Conservation (phyloP, 2,113 vertebrate species). For the Mastomys natalensis region DNA sequence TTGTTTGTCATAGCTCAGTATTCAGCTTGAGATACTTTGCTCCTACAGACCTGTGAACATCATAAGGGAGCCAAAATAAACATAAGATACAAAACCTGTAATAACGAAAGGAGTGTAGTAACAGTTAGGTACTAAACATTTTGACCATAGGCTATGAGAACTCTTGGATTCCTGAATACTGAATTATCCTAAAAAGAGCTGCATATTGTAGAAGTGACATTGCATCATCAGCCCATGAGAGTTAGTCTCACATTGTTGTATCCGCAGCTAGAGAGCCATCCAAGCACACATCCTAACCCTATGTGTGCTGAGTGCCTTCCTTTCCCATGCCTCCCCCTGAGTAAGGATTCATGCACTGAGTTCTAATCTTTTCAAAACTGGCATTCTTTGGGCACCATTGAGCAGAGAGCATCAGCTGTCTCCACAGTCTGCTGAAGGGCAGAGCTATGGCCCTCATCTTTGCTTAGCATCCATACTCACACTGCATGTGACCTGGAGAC, state of each 20-base stretch:
- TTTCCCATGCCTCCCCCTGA: neutral
- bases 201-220: neutral
- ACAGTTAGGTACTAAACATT: slow-evolving; percentile 15
- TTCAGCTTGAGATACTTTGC: neutral
- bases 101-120: slow-evolving; percentile 16
- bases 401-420: neutral
- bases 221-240: neutral
- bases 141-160: slow-evolving; percentile 21
- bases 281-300: neutral
- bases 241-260: neutral
- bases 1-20: neutral
- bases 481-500: neutral
- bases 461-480: neutral
- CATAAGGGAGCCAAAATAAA: slow-evolving; percentile 31
- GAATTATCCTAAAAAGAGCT: slow-evolving; percentile 39
- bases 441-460: neutral
- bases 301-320: slow-evolving; percentile 46
- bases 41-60: slow-evolving; percentile 13
- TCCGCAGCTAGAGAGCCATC: neutral
- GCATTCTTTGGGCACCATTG: neutral
- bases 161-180: slow-evolving; percentile 19
- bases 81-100: slow-evolving; percentile 20
- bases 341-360: slow-evolving; percentile 30
- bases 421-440: neutral
- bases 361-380: slow-evolving; percentile 43